A percentile compares a stretch with the other conserved stretches of the same genome.
Conservation (phyloP, 2,888 invertebrate genomes). For the Brassicogethes aeneus region DNA sequence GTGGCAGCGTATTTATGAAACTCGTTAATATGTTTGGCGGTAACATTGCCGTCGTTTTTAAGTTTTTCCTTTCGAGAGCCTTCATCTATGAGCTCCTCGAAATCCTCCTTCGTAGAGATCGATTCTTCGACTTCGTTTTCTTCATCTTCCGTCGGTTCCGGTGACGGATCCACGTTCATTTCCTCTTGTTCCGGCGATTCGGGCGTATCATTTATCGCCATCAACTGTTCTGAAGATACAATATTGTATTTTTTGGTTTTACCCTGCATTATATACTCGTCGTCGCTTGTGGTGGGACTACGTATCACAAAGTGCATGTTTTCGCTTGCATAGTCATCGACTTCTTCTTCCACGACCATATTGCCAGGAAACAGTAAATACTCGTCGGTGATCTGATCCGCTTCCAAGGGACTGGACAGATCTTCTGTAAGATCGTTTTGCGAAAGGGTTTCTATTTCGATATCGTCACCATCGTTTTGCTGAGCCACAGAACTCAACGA, state of each 20-base stretch:
- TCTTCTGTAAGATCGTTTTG: conserved; percentile 48
- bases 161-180: conserved; percentile 37
- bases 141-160: conserved; percentile 42
- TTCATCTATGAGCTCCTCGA: conserved; percentile 56
- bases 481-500: conserved; percentile 50
- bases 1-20: conserved; percentile 33
- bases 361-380: conserved; percentile 56
- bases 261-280: conserved; percentile 37
- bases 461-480: conserved; percentile 49
- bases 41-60: conserved; percentile 30
- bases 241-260: conserved; percentile 35
- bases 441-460: conserved; percentile 48
- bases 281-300: conserved; percentile 40
- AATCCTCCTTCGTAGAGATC: conserved; percentile 57
- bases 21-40: conserved; percentile 33
- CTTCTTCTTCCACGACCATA: conserved; percentile 43
- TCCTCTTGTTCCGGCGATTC: conserved; percentile 49
- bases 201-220: conserved; percentile 42
- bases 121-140: conserved; percentile 57
- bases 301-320: conserved; percentile 35
- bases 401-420: conserved; percentile 52
- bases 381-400: conserved; percentile 49
- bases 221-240: conserved; percentile 37
- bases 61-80: conserved; percentile 48
- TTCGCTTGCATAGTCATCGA: conserved; percentile 30